phyloP scores from a whole-genome alignment of 2,797 vertebrate genomes.

The Moxostoma hubbsi region DNA sequence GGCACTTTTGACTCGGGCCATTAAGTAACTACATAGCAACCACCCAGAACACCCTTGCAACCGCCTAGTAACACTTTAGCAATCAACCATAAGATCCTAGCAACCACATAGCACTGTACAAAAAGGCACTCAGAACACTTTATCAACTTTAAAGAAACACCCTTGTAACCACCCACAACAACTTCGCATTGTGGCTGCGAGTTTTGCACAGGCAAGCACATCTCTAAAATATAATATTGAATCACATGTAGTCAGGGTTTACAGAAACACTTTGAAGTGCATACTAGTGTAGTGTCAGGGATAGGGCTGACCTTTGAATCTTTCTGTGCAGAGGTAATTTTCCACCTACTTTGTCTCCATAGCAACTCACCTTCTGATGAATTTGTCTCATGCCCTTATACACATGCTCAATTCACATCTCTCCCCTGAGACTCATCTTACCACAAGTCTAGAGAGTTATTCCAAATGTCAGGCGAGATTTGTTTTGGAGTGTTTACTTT shows the following conservation, averaged over 20 bases:
- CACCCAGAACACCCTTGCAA: no score
- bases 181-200: no score
- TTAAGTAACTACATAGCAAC: no score
- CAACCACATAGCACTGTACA: no score
- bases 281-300: slow-evolving; percentile 8
- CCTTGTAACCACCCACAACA: no score
- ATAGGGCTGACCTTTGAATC: slow-evolving; percentile 40
- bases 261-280: slow-evolving; percentile 11
- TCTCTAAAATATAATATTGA: background rate
- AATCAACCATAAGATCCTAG: no score
- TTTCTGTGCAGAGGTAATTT: slow-evolving; percentile 47
- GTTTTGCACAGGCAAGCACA: no score
- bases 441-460: background rate
- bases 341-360: slow-evolving; percentile 45
- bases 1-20: no score
- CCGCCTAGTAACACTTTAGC: no score
- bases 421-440: slow-evolving; percentile 18
- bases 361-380: slow-evolving; percentile 40
- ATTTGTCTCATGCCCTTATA: slow-evolving; percentile 15
- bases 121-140: no score
- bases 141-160: no score
- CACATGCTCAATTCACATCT: slow-evolving; percentile 23
- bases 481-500: slow-evolving; percentile 30
- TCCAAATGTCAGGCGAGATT: slow-evolving; percentile 27
- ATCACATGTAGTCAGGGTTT: slow-evolving; percentile 17